Evolutionary conservation across 2,113 vertebrate species (phyloP).

Genomic region (Elephantulus edwardii): DNA sequence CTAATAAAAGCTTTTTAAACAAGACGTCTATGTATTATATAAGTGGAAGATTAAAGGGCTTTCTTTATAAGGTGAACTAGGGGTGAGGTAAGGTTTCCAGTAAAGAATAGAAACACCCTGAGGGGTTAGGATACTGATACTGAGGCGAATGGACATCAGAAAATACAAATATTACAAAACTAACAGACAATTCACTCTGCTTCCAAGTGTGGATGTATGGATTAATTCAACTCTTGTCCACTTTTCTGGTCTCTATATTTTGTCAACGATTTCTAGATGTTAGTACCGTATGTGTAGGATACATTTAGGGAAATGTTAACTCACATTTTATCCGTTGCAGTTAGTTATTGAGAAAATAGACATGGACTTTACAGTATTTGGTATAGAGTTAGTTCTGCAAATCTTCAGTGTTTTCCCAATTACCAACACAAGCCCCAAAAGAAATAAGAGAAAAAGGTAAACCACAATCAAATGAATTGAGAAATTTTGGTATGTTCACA

Average conservation of each 20-base stretch:
- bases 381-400: neutral
- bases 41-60: neutral
- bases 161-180: slow-evolving; percentile 17
- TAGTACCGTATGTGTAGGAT: neutral
- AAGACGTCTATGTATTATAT: neutral
- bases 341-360: neutral
- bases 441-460: no score
- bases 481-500: no score
- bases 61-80: neutral
- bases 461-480: no score
- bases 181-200: neutral
- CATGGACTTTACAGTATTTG: no score
- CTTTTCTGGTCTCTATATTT: neutral
- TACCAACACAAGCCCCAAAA: neutral
- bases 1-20: neutral
- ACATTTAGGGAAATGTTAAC: neutral
- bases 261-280: neutral
- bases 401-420: neutral
- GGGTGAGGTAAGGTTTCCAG: neutral
- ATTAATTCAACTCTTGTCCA: neutral
- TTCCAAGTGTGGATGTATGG: neutral
- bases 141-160: neutral
- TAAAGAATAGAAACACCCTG: neutral
- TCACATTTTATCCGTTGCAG: neutral
- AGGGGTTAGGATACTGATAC: neutral